These are phyloP conservation scores for Diachasma alloeum DNA, from an alignment of 1,140 invertebrate genomes.

Conservation along the genomic window DNA sequence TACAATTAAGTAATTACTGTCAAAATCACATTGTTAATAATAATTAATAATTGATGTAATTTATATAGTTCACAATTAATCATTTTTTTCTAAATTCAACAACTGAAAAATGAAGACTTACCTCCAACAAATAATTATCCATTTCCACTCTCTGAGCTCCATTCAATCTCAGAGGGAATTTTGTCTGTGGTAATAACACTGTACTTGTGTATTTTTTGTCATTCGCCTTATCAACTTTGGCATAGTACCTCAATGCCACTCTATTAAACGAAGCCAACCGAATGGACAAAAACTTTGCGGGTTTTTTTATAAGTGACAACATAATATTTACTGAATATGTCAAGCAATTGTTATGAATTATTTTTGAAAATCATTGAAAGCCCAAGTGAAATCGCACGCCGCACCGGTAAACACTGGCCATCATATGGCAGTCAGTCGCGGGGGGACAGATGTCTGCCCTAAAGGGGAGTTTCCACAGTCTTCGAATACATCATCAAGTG, in stretches of 20 bases:
- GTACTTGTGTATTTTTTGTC: conserved; percentile 59
- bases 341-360: conserved; percentile 10
- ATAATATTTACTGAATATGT: not conserved
- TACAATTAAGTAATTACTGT: no score
- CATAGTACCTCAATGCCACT: not conserved
- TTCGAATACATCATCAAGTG: not conserved
- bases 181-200: conserved; percentile 75
- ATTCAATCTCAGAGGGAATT: conserved; percentile 71
- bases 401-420: not conserved
- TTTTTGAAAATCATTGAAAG: not conserved
- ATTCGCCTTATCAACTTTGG: not conserved
- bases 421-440: no score
- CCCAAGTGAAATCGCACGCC: not conserved
- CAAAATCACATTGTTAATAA: no score
- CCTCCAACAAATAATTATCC: conserved; percentile 70
- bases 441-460: no score
- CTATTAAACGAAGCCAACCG: not conserved
- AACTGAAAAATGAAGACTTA: conserved; percentile 43
- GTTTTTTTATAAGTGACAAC: not conserved
- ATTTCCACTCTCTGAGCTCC: conserved; percentile 66
- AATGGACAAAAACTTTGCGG: not conserved
- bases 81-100: no score
- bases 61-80: no score
- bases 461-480: not conserved
- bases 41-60: no score